Base-by-base conservation (phyloP, 2,888 invertebrate species). In the Hermodice carunculata region DNA sequence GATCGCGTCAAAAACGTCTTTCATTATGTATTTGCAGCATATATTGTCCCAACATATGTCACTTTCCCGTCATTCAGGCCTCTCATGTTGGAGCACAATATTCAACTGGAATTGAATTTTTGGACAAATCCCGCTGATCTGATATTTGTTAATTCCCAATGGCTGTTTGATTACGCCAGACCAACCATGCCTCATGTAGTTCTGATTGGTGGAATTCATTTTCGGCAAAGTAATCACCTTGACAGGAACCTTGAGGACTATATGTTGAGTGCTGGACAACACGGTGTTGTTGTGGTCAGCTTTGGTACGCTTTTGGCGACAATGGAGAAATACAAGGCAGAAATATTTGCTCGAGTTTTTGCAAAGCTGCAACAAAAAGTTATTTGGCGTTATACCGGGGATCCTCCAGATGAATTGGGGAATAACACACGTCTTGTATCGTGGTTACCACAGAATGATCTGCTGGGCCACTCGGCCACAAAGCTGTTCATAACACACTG, bases 401-500 rank as follows among this genome's bases (percentile, higher is more conserved):
- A 19, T 11, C 26, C 2, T n/a, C 60, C 60, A 6, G 28, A 51
- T 17, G 31, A 22, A n/a, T 42, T 60, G 6, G 31, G 51, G 17
- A 32, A 26, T 11, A 60, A 60, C 52, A 60, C 60, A 22, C 24
- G 26, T 32, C 29, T 60, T 28, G 43, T 42, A 34, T 42, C 40
- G n/a, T 60, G 60, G 60, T 19, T 52, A 31, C 60, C 60, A 11
- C 60, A 60, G 22, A 60, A 60, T 29, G 52, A 60, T 28, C 14
- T 60, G 6, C 44, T 60, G 8, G 60, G 51, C 22, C 40, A 60
- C 31, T 42, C 60, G 8, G 42, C 17, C 24, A 49, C 37, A 17
- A 49, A 28, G n/a, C 60, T 60, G 2, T 60, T 60, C 43, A 60
- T 60, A 26, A 60, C 60, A 19, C 51, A 60, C 43, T 60, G 60